Evolutionary conservation across 2,797 vertebrate genomes (phyloP), one percentile per base, ranked within the genome.

Genomic region (Gouania willdenowi): DNA sequence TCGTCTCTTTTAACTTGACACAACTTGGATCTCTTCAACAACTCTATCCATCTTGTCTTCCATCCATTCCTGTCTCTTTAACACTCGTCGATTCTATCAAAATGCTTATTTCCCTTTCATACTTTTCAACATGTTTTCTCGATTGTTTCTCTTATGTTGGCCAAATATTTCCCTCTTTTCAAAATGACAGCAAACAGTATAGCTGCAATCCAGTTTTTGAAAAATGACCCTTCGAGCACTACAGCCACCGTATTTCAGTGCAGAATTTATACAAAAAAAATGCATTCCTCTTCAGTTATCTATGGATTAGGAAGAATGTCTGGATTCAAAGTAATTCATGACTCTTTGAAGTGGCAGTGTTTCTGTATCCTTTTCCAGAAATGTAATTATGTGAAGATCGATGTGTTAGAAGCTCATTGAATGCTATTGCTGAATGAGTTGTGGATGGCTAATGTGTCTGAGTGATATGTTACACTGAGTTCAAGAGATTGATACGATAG

Each of bases 181-280:
- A 52, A 64, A 31, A 48, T 40, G 25, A 39, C 61, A 41, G 22
- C 23, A 16, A 23, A 56, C 20, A n/a, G 3, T 42, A 29, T 36
- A 24, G 51, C 33, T 65, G 64, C 63, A 71, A 66, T 47, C 42
- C 26, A 21, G 41, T 61, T 50, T 71, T 68, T 77, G 59, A 66
- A 66, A 46, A 36, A 2, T 53, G 59, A 64, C 51, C 66, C 68
- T 26, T 15, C 39, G 55, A 62, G 44, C 27, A 14, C 55, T 27
- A 2, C 50, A 42, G 36, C 35, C 14, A 48, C n/a, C n/a, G n/a
- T n/a, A n/a, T 60, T 48, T 66, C 66, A 42, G 42, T 13, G 23
- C 59, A 50, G 66, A 70, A 69, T 64, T 58, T 42, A 34, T 29
- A n/a, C 67, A 62, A 63, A 74, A 76, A 55, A 52, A 68, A 52